Percentiles rank a stretch among this genome's conserved stretches.
These are phyloP conservation scores for Microcebus tavaratra DNA, from an alignment of 2,113 vertebrate genomes.

Conservation along the genomic window DNA sequence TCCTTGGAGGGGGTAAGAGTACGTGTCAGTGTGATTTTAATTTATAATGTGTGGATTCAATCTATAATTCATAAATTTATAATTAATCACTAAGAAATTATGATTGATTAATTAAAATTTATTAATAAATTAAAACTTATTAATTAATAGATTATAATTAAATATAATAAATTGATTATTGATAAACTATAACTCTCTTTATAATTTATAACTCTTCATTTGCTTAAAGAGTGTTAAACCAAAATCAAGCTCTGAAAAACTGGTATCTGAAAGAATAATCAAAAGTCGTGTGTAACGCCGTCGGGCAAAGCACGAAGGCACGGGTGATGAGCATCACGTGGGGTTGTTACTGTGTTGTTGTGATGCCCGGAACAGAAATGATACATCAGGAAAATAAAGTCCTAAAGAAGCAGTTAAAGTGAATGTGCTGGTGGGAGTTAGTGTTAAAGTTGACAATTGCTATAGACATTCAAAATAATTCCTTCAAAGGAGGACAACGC, in stretches of 20 bases:
- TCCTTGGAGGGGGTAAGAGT: neutral
- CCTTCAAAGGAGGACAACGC: neutral
- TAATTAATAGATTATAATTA: too few relatives aligned
- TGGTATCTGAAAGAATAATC: neutral
- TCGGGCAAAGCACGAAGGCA: neutral
- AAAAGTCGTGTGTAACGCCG: neutral
- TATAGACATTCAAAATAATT: neutral
- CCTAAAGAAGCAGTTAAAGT: neutral
- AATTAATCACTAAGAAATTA: too few relatives aligned
- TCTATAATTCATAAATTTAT: too few relatives aligned
- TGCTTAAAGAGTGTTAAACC: neutral
- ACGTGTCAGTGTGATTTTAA: neutral
- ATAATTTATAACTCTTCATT: neutral
- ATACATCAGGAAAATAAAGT: neutral
- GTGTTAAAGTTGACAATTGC: neutral
- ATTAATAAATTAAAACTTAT: too few relatives aligned
- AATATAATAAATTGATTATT: too few relatives aligned
- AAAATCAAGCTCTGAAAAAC: neutral
- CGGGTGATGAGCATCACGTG: neutral
- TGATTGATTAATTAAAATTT: too few relatives aligned
- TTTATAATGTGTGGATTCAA: neutral
- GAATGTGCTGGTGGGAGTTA: neutral
- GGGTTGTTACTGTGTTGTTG: neutral
- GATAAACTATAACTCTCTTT: too few relatives aligned
- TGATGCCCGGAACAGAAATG: neutral